Evolutionary conservation across 2,888 invertebrate genomes (phyloP).

Genomic region (Iselma pallidipennis): DNA sequence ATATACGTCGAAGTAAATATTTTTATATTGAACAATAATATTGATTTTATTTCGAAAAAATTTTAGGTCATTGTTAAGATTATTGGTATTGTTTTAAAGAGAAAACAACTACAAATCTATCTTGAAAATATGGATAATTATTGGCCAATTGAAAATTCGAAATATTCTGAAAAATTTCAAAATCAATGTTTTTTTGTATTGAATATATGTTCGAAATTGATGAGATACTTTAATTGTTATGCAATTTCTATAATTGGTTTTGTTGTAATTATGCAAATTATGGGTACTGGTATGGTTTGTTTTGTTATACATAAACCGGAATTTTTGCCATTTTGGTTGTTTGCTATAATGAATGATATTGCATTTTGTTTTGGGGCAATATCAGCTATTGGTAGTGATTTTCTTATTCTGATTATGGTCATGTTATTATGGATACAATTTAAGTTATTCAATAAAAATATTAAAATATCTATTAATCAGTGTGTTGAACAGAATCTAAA

Average conservation of each 20-base stretch:
- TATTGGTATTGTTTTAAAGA: background rate
- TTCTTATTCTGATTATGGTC: background rate
- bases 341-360: background rate
- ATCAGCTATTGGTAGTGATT: background rate
- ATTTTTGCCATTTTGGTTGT: background rate
- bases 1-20: no score
- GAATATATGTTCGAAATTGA: background rate
- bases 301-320: background rate
- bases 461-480: background rate
- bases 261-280: background rate
- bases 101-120: background rate
- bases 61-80: background rate
- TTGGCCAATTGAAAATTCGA: background rate
- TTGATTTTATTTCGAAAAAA: no score
- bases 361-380: background rate
- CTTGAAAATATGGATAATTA: background rate
- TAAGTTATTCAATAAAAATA: background rate
- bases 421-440: background rate
- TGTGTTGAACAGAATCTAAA: background rate
- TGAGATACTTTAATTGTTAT: background rate
- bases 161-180: background rate
- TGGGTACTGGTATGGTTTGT: background rate
- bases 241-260: background rate
- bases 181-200: background rate
- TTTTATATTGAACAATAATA: no score